Base-by-base conservation (phyloP, 2,113 vertebrate species). In the Fukomys damarensis region DNA sequence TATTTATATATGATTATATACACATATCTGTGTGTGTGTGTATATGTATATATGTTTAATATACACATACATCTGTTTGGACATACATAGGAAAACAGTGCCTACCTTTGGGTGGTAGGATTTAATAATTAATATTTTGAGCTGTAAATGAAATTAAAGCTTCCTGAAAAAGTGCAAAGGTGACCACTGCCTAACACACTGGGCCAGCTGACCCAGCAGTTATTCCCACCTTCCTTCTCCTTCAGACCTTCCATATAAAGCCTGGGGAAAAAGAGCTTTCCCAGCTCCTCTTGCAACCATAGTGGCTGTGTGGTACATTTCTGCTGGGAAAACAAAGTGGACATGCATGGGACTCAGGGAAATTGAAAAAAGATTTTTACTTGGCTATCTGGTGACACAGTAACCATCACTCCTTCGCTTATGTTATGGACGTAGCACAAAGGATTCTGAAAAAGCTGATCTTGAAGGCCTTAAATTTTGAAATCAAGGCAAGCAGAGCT, bases 361-460 rank as follows among this genome's bases (percentile, higher is more conserved):
- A 46, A 52, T 30, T 26, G 54, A 43, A 63, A 20, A 46, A 63
- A 59, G 35, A 16, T 22, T 61, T 79, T 20, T 12, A 52, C 20
- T 70, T 43, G 26, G 49, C 54, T 11, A 43, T 54, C 22, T 14
- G 24, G 43, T 77, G 77, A 61, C 13, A n/a, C 4, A 32, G 28
- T 16, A 59, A 24, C 24, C 68, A 63, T 20, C 74, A n/a, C 7
- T 54, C 61, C 16, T 3, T 41, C 22, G 56, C 24, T 7, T 30
- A 10, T 1, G 2, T 26, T 19, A 12, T 6, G 16, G 65, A 12
- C 17, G 0, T 6, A 49, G 38, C 10, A 0, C 49, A 56, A 59
- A 28, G 35, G 56, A 58, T 41, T 35, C 46, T 28, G 3, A 30
- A 66, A 84, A 28, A 2, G 13, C 59, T 16, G 7, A 30, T 59